phyloP scores from a whole-genome alignment of 2,113 vertebrate genomes.

The Neofelis nebulosa region DNA sequence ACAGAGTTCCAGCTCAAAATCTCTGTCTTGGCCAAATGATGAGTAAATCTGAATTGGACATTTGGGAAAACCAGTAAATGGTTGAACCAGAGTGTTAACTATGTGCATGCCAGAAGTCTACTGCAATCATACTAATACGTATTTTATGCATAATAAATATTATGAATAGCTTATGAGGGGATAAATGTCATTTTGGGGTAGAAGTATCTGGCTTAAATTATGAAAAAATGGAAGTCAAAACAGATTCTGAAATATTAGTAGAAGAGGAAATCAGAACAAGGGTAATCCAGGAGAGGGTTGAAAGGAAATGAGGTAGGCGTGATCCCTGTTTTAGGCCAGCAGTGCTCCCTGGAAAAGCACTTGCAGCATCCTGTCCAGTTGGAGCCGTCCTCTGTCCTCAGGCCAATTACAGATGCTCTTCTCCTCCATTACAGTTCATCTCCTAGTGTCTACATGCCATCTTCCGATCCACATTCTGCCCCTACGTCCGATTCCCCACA shows the following conservation, averaged over 20 bases:
- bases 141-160: background rate
- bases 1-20: background rate
- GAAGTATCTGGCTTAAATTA: background rate
- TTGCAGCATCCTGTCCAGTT: background rate
- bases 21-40: background rate
- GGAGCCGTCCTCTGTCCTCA: background rate
- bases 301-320: background rate
- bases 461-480: background rate
- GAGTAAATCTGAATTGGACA: background rate
- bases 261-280: background rate
- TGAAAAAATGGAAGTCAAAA: conserved; percentile 6
- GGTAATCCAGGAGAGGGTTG: background rate
- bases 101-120: background rate
- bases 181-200: background rate
- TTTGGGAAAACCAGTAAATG: background rate
- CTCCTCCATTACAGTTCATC: background rate
- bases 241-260: background rate
- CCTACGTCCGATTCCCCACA: background rate
- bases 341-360: background rate
- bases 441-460: background rate
- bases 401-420: background rate
- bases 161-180: background rate
- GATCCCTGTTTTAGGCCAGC: background rate
- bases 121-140: background rate
- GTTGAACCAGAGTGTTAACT: background rate